A percentile compares a stretch with the other conserved stretches of the same genome.
phyloP scores from a whole-genome alignment of 2,797 vertebrate species.

The Chloroceryle inda region DNA sequence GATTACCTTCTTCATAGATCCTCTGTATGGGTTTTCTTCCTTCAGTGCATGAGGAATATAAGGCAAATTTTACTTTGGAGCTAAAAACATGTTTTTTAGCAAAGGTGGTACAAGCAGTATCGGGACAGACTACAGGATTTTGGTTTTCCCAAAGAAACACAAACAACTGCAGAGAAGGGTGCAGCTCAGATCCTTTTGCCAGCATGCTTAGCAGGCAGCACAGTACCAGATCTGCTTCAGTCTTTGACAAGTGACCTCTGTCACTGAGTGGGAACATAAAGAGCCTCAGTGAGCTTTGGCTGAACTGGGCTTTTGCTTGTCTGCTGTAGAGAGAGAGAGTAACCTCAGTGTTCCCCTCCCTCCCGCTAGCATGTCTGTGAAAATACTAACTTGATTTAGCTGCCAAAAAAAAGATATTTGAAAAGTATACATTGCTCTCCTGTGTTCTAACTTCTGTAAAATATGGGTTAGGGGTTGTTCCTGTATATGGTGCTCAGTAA shows the following conservation, averaged over 20 bases:
- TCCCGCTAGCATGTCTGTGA: not conserved
- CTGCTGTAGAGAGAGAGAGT: constrained; percentile 50
- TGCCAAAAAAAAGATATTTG: constrained; percentile 56
- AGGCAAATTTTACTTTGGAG: constrained; percentile 15
- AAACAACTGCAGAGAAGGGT: constrained; percentile 8
- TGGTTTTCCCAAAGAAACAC: constrained; percentile 23
- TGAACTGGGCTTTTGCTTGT: constrained; percentile 62
- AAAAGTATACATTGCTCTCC: constrained; percentile 59
- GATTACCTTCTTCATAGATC: not conserved
- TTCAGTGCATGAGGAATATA: not conserved
- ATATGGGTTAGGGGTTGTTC: constrained; percentile 1
- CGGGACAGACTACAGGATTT: constrained; percentile 34
- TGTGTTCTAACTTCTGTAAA: constrained; percentile 41
- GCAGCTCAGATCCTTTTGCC: constrained; percentile 40
- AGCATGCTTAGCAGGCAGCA: constrained; percentile 22
- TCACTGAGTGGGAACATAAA: constrained; percentile 51
- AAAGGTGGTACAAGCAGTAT: not conserved
- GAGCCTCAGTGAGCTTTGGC: constrained; percentile 70
- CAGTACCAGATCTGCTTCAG: constrained; percentile 38
- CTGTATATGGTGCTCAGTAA: not conserved
- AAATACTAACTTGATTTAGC: constrained; percentile 52
- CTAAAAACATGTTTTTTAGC: constrained; percentile 15
- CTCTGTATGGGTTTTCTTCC: not conserved
- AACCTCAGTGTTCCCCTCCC: constrained; percentile 54
- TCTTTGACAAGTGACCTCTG: constrained; percentile 67